Percentiles rank a stretch among this genome's conserved stretches.
Evolutionary conservation across 1,140 invertebrate species (phyloP).

Genomic region (Pseudomyrmex flavicornis): DNA sequence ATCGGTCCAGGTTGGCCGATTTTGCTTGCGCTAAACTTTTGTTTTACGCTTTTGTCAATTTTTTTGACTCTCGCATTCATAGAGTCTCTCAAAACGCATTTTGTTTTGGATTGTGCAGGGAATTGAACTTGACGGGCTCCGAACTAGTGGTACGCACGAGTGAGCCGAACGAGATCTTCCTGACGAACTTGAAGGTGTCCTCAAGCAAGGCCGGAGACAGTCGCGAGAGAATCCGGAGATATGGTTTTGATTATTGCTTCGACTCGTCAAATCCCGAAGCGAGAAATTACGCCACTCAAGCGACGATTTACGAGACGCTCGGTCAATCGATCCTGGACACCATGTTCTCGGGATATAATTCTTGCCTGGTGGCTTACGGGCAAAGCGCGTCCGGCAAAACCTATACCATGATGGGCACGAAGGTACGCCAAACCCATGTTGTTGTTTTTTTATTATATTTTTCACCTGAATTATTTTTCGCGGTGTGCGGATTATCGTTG

Average conservation of each 20-base stretch:
- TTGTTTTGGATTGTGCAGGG: slow-evolving; percentile 64
- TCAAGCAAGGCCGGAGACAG: slow-evolving; percentile 88
- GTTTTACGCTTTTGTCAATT: no score
- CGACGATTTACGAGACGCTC: slow-evolving; percentile 88
- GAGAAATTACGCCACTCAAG: slow-evolving; percentile 87
- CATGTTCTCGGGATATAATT: slow-evolving; percentile 86
- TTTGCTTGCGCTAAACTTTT: not conserved
- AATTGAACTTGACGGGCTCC: slow-evolving; percentile 74
- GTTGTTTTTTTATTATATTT: slow-evolving; percentile 21
- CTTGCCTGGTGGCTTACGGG: slow-evolving; percentile 91
- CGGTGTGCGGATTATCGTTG: not conserved
- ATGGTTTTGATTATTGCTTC: slow-evolving; percentile 91
- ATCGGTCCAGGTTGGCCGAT: not conserved
- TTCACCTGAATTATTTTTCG: not conserved
- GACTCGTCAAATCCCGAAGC: slow-evolving; percentile 86
- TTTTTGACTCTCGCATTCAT: not conserved
- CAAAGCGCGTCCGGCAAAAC: slow-evolving; percentile 93
- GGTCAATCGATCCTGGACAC: slow-evolving; percentile 88
- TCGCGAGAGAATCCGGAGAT: slow-evolving; percentile 88
- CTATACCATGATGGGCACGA: slow-evolving; percentile 90
- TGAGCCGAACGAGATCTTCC: slow-evolving; percentile 71
- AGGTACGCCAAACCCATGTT: slow-evolving; percentile 70
- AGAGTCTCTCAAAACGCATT: not conserved
- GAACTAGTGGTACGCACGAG: slow-evolving; percentile 72
- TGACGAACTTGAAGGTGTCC: slow-evolving; percentile 86